Evolutionary conservation across 2,797 vertebrate genomes (phyloP).

Genomic region (Lithobates sylvaticus): DNA sequence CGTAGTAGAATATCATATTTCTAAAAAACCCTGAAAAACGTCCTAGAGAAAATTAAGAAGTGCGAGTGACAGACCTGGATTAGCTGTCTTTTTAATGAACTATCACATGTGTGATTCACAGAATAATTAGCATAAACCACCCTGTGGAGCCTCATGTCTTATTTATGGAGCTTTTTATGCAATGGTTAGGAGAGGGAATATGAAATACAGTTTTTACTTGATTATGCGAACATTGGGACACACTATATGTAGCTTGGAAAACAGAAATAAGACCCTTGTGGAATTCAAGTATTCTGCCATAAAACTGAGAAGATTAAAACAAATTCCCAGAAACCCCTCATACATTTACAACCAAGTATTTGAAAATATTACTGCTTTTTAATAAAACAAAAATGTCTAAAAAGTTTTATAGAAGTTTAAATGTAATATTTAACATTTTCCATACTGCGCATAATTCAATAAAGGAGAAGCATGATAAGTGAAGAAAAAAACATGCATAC

Average conservation of each 20-base stretch:
- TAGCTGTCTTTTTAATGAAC: slow-evolving; percentile 32
- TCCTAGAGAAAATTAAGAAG: slow-evolving; percentile 5
- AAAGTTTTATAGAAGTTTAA: background rate
- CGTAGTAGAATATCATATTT: background rate
- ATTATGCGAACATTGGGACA: slow-evolving; percentile 48
- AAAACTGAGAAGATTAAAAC: slow-evolving; percentile 24
- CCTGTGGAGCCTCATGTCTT: slow-evolving; percentile 46
- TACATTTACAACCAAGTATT: background rate
- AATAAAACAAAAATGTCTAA: background rate
- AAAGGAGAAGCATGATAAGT: too few relatives aligned
- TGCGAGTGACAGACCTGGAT: background rate
- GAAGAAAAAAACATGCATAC: too few relatives aligned
- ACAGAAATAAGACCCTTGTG: slow-evolving; percentile 16
- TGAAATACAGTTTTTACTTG: slow-evolving; percentile 23
- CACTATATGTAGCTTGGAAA: slow-evolving; percentile 8
- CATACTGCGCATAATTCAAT: too few relatives aligned
- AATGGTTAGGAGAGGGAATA: slow-evolving; percentile 10
- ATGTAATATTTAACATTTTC: background rate
- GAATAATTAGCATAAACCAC: slow-evolving; percentile 23
- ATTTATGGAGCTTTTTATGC: slow-evolving; percentile 33
- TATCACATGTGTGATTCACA: background rate
- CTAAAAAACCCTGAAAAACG: background rate
- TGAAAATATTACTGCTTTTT: slow-evolving; percentile 17
- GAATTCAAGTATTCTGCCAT: slow-evolving; percentile 13
- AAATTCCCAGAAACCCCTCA: background rate